Evolutionary conservation across 2,888 invertebrate genomes (phyloP), one percentile per base, ranked within the genome.

Genomic region (Panzeria rudis): DNA sequence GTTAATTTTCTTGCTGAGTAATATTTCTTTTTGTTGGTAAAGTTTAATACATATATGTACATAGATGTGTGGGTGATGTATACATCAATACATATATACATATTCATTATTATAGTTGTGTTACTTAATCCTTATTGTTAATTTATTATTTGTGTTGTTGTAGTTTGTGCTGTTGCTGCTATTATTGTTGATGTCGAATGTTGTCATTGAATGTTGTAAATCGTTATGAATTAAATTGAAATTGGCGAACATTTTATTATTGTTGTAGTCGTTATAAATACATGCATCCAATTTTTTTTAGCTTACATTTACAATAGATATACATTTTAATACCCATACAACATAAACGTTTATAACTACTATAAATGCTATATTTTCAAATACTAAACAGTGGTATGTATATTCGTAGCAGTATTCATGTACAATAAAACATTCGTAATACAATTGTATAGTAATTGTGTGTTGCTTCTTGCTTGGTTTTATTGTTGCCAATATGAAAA

Each of bases 121-220:
- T 86, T 83, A 81, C 73, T 78, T 80, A 86, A 86, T 86, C 80
- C 79, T 78, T 75, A 81, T 81, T 86, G 86, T 81, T 84, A 86
- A 86, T 86, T 86, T 86, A 81, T 84, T 84, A 68, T 81, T 64
- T 69, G 32, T 35, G 35, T 54, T 78, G 72, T 73, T 64, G 47
- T 54, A 20, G 50, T 20, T 50, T 8, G 20, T 69, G 25, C 29
- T 61, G 20, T 32, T 75, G 52, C 47, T 78, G 32, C 11, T 44
- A 52, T 54, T 64, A 44, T 69, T 71, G 61, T 25, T 64, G 62
- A 44, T 83, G 56, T 64, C 71, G 73, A 72, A 66, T 72, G 56
- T 72, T 80, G 79, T 72, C 62, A 54, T 72, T 86, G 56, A 73
- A 84, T 73, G 73, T 78, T 84, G 81, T 84, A 84, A 86, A 78